These are phyloP conservation scores for Probaryconus sp. DNA, from an alignment of 1,140 invertebrate genomes.

Conservation along the genomic window DNA sequence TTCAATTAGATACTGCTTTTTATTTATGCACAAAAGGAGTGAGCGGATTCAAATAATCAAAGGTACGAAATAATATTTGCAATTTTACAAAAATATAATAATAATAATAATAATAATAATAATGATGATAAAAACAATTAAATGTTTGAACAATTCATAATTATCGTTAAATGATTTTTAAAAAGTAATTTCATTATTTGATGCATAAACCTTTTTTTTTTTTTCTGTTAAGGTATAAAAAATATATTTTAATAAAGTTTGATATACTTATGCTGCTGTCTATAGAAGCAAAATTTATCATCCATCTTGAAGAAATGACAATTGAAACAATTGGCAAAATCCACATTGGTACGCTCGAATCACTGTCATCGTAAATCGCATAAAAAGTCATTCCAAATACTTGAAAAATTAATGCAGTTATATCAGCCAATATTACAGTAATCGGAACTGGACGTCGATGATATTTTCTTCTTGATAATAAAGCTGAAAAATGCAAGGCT, in stretches of 20 bases:
- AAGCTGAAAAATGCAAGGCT: slow-evolving; percentile 69
- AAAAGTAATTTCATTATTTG: too few relatives aligned
- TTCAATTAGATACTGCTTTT: slow-evolving; percentile 48
- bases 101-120: slow-evolving; percentile 13
- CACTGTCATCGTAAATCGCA: slow-evolving; percentile 36
- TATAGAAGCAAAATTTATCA: slow-evolving; percentile 88
- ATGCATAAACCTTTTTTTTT: too few relatives aligned
- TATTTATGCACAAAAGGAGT: slow-evolving; percentile 25
- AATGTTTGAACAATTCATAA: too few relatives aligned
- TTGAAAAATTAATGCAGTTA: slow-evolving; percentile 77
- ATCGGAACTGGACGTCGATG: slow-evolving; percentile 29
- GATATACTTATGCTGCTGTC: slow-evolving; percentile 79
- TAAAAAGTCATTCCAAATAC: slow-evolving; percentile 55
- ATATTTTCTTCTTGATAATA: slow-evolving; percentile 75
- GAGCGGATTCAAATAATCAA: slow-evolving; percentile 25
- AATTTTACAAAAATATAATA: too few relatives aligned
- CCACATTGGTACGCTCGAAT: slow-evolving; percentile 76
- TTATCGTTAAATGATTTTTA: too few relatives aligned
- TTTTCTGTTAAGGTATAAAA: not conserved
- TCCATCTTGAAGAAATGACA: slow-evolving; percentile 89
- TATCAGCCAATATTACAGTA: slow-evolving; percentile 69
- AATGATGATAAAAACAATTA: slow-evolving; percentile 5
- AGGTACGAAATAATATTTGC: too few relatives aligned
- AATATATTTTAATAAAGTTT: slow-evolving; percentile 41
- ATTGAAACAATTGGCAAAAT: slow-evolving; percentile 83